Evolutionary conservation across 1,140 invertebrate species (phyloP).

Genomic region (Potamilus streckersoni): DNA sequence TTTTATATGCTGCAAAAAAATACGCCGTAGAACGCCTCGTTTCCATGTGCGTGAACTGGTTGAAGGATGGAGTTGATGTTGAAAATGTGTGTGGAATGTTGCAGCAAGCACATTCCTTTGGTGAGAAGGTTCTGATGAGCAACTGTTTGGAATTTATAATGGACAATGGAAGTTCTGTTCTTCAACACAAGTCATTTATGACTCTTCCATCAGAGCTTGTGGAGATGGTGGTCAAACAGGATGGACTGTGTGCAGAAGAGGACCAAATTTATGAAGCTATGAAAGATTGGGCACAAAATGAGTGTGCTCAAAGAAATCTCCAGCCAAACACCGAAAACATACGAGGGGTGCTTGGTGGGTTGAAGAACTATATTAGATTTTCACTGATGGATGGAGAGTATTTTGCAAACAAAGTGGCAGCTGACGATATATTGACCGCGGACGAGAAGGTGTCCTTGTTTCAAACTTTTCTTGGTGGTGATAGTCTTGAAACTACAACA

Average conservation of each 20-base stretch:
- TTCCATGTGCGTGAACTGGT: slow-evolving; percentile 82
- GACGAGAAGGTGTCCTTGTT: slow-evolving; percentile 13
- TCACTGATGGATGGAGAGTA: slow-evolving; percentile 19
- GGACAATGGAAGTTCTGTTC: slow-evolving; percentile 28
- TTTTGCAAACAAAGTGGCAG: slow-evolving; percentile 8
- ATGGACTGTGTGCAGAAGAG: slow-evolving; percentile 31
- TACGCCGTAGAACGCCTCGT: slow-evolving; percentile 83
- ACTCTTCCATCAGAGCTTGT: slow-evolving; percentile 31
- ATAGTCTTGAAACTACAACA: neutral
- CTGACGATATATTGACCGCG: slow-evolving; percentile 2
- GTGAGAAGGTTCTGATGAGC: slow-evolving; percentile 36
- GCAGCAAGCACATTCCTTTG: slow-evolving; percentile 47
- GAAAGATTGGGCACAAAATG: slow-evolving; percentile 9
- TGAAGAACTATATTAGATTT: slow-evolving; percentile 13
- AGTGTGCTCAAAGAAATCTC: slow-evolving; percentile 16
- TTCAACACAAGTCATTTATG: slow-evolving; percentile 32
- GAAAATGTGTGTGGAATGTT: slow-evolving; percentile 78
- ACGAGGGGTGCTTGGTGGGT: slow-evolving; percentile 16
- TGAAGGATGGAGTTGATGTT: slow-evolving; percentile 79
- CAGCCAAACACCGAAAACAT: slow-evolving; percentile 6
- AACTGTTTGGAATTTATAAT: slow-evolving; percentile 41
- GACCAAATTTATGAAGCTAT: slow-evolving; percentile 16
- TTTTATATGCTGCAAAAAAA: slow-evolving; percentile 85
- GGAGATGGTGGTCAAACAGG: slow-evolving; percentile 26
- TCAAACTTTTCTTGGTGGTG: slow-evolving; percentile 9